Evolutionary conservation across 92 coral and sea anemone genomes (phyloP), one percentile per base, ranked within the genome.

Genomic region (Diadumene lineata): DNA sequence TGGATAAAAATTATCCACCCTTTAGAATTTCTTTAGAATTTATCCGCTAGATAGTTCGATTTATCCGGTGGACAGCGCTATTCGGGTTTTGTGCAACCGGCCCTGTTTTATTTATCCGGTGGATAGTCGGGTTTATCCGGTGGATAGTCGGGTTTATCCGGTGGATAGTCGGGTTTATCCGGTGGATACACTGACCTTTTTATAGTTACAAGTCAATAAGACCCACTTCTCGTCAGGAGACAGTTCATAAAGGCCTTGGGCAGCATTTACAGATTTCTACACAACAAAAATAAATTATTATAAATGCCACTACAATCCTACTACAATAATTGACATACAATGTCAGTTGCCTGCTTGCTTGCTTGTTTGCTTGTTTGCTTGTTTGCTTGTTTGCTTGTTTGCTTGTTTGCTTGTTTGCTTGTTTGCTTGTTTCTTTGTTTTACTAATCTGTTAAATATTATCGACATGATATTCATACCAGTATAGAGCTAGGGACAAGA

Each of bases 141-240:
- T n/a, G n/a, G n/a, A n/a, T n/a, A n/a, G n/a, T n/a, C n/a, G n/a
- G n/a, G n/a, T n/a, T n/a, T n/a, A n/a, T n/a, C n/a, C n/a, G n/a
- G n/a, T n/a, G n/a, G n/a, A n/a, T n/a, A n/a, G n/a, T n/a, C n/a
- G n/a, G n/a, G n/a, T n/a, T n/a, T n/a, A n/a, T n/a, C n/a, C n/a
- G n/a, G n/a, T n/a, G n/a, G n/a, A 25, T 1, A 26, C n/a, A 67
- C 75, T 25, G 64, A 89, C 94, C 76, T 75, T 76, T n/a, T 26
- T 75, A 48, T 62, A 22, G n/a, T 82, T 33, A 29, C 60, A 68
- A 6, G 86, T 71, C n/a, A 79, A 78, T 44, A 89, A 71, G 61
- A 89, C 84, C 77, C 86, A 89, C 28, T 51, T 38, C 8, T 78
- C 70, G 34, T 89, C 91, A 8, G 91, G 84, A 28, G 94, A 89